Base-by-base conservation (phyloP, 2,113 vertebrate species). In the Strix uralensis region DNA sequence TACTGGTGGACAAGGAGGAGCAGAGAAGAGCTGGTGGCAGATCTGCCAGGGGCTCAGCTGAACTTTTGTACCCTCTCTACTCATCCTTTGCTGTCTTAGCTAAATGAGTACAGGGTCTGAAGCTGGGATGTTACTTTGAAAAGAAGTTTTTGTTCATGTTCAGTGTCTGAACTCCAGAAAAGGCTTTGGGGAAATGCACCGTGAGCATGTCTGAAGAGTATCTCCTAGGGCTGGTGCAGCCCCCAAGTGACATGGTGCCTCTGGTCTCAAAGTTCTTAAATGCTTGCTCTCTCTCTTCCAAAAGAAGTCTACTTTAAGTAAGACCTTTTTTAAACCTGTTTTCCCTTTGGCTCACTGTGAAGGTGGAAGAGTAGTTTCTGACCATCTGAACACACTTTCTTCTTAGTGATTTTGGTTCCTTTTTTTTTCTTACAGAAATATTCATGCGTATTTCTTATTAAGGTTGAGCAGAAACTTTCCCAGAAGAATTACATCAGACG, bases 211-310 rank as follows among this genome's bases (percentile, higher is more conserved):
- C 44, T 86, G 79, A 59, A 40, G 58, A 71, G 5, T 40, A 63
- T 32, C 52, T 75, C 58, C 40, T 27, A 32, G 73, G 73, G 18
- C n/a, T 73, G 52, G 4, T 40, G 23, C 42, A 51, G 69, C 23
- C 47, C 44, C 20, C 0, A 0, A 13, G 38, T 27, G 46, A 67
- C 10, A 15, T 0, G 1, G 29, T 66, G 32, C 17, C 17, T 82
- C 44, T 92, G 9, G 72, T 88, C 65, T 71, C 63, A n/a, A 23
- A 12, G 27, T 22, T 46, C 44, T 46, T 52, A 8, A 32, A 38
- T 13, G 3, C 57, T 57, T 44, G 2, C 20, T 91, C 75, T 79
- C 34, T 69, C 46, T 79, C 23, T 49, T 84, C 32, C 30, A 22
- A 30, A 79, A 87, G 42, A 71, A 49, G 79, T 26, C 23, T 58